Evolutionary conservation across 2,113 vertebrate genomes (phyloP), one percentile per base, ranked within the genome.

Genomic region (Entelurus aequoreus): DNA sequence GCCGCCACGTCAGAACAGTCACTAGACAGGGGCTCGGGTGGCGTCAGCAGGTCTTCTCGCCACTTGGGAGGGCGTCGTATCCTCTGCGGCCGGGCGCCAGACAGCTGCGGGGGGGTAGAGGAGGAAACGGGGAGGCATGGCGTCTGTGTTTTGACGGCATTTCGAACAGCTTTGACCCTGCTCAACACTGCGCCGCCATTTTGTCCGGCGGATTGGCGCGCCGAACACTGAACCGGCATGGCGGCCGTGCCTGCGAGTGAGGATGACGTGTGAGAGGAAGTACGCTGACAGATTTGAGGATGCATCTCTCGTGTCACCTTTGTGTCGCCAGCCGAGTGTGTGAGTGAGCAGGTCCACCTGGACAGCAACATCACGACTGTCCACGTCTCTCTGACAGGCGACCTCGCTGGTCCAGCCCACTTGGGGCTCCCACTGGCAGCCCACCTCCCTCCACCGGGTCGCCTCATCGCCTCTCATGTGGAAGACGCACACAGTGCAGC

Each of bases 311-410:
- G 5, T 21, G 54, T 36, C 67, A 87, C 81, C 80, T 72, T 76
- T 38, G 40, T 72, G 75, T 53, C 44, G 68, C 71, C 74, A 79
- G 68, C 63, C 56, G 7, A 76, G 62, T 63, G 74, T 75, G 49
- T 83, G 78, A 47, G 15, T 62, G 75, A 79, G 75, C 63, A 85
- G 73, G 48, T 87, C 83, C 71, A 85, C 81, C 81, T 85, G 85
- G 0, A 87, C 75, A 0, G 63, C 78, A 0, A 73, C 83, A 1
- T 87, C 85, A 0, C 75, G 69, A 51, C 58, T 79, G 19, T 78
- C 65, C 0, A 71, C 48, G 0, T 79, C 72, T 9, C 79, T 80
- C 73, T 85, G 85, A 16, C 83, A 84, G 40, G 70, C 85, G 53
- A 82, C 83, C 71, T 87, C 85, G 70, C 48, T 76, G 60, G 35